Conservation (phyloP, 37 sponge, comb jelly and placozoan species). For the Oscarella lobularis region DNA sequence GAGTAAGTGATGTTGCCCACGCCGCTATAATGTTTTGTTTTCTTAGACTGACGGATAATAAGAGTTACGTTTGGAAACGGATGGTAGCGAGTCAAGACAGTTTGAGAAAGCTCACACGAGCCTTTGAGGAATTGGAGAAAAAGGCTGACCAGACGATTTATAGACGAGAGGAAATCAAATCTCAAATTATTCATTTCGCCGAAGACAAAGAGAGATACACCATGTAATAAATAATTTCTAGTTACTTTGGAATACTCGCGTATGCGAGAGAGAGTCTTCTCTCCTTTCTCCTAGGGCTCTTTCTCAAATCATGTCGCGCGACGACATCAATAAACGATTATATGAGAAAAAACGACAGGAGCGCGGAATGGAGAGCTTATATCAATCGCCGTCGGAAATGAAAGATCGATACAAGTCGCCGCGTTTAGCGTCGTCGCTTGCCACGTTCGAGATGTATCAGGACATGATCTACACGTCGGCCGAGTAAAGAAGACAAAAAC, state of each 20-base stretch:
- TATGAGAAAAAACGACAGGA: not conserved
- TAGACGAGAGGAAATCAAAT: not conserved
- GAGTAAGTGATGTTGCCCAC: no score
- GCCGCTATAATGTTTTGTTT: no score
- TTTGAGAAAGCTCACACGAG: not conserved
- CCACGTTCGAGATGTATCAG: not conserved
- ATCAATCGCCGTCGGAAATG: not conserved
- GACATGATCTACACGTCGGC: not conserved
- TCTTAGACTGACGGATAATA: not conserved
- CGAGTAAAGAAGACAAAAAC: not conserved
- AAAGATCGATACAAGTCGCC: not conserved
- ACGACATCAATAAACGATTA: not conserved
- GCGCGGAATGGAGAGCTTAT: not conserved
- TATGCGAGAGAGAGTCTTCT: not conserved
- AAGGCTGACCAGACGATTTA: not conserved
- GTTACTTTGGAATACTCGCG: not conserved
- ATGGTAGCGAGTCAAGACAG: not conserved
- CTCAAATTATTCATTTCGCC: not conserved
- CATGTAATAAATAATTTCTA: not conserved
- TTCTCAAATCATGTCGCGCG: not conserved
- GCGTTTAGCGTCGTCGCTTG: not conserved
- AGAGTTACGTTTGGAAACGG: not conserved
- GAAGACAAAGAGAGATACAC: not conserved
- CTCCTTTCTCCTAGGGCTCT: not conserved
- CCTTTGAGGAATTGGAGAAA: not conserved